Evolutionary conservation across 1,140 invertebrate species (phyloP), one percentile per base, ranked within the genome.

Genomic region (Artemia franciscana): DNA sequence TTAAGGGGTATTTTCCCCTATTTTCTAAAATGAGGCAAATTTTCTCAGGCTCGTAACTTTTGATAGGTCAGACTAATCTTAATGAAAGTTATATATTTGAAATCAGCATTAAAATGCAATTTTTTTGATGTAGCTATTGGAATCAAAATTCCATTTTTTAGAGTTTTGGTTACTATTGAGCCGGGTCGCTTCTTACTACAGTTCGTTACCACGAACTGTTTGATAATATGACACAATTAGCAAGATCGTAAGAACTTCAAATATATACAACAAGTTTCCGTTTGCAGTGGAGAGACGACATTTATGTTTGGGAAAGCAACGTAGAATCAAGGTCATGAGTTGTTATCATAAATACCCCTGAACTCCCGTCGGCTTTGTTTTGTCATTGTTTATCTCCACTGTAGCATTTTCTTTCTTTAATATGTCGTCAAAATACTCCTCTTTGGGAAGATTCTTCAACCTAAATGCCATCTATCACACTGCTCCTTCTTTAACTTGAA

Each of bases 371-470:
- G 12, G 15, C 61, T 62, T 64, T 62, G 27, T 26, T 57, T 66
- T 73, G 62, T 73, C 71, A 12, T 63, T 63, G 24, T 68, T 65
- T 66, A 72, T 73, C 65, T 72, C 66, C 27, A 58, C 51, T 66
- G 69, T 51, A 25, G 64, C 59, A 30, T 69, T 61, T 26, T 66
- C 59, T 66, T 72, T 72, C 64, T 70, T 67, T 57, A 65, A 59
- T 15, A 68, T 64, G 64, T 73, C 71, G 28, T 63, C 24, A 27
- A 69, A 66, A 66, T 63, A 62, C 15, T 57, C 30, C 58, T 69
- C 70, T 62, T 65, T 63, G 30, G 69, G 63, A 18, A 65, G 65
- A 18, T 65, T 62, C 7, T 64, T 56, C 67, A 72, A 69, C 58
- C 71, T 70, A 57, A 64, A 71, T n/a, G 65, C 60, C 59, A 67